A percentile compares a stretch with the other conserved stretches of the same genome.
Evolutionary conservation across 1,140 invertebrate species (phyloP).

Genomic region (Sitophilus oryzae): DNA sequence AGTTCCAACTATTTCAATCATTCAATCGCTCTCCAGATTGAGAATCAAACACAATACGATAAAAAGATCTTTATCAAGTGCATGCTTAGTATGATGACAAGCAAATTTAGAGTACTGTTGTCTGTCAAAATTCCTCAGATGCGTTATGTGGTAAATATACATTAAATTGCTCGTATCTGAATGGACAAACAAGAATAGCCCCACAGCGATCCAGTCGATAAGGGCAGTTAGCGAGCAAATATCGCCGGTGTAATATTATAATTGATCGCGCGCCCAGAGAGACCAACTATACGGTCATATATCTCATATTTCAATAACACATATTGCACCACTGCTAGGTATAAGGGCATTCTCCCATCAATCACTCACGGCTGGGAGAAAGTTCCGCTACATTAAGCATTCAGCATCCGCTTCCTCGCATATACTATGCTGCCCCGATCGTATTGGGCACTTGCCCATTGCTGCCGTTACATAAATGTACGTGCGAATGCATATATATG

Average conservation of each 20-base stretch:
- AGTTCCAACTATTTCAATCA: no score
- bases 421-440: conserved; percentile 27
- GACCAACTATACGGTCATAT: conserved; percentile 28
- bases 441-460: conserved; percentile 35
- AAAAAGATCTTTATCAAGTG: no score
- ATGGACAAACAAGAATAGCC: no score
- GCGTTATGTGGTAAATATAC: no score
- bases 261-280: conserved; percentile 33
- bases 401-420: conserved; percentile 38
- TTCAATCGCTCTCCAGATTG: no score
- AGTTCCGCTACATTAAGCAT: conserved; percentile 46
- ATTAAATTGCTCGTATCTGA: no score
- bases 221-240: conserved; percentile 18
- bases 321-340: conserved; percentile 43
- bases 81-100: no score
- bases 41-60: no score
- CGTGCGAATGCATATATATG: conserved; percentile 22
- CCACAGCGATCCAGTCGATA: no score
- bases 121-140: no score
- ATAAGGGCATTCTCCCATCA: conserved; percentile 43
- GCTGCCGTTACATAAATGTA: no score
- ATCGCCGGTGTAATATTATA: conserved; percentile 31
- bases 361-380: conserved; percentile 44
- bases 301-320: conserved; percentile 44
- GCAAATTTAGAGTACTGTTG: no score